Evolutionary conservation across 2,797 vertebrate genomes (phyloP), one percentile per base, ranked within the genome.

Genomic region (Oreonectes daqikongensis): DNA sequence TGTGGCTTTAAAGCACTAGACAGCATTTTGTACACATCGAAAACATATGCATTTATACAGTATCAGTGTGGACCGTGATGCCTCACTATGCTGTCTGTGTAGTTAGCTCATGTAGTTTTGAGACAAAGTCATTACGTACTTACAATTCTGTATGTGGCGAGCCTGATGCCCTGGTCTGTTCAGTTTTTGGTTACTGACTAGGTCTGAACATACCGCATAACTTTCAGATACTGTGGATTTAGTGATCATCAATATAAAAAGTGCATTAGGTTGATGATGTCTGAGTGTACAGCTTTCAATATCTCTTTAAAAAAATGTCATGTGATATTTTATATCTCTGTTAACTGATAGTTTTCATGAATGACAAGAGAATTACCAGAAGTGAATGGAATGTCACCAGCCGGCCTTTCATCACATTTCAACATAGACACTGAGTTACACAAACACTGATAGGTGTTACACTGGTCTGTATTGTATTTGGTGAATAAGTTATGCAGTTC

Each of bases 1-100:
- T 64, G 35, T 32, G 67, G 53, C 35, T 70, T 12, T 52, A 70
- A 22, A 28, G 17, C 30, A 30, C 32, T 52, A 53, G 17, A 52
- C 32, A 60, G 10, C 32, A 35, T 61, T n/a, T 20, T n/a, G 8
- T 14, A 26, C 3, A 15, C 52, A n/a, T 24, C 26, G 11, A 50
- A 32, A 32, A 28, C 14, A 2, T 12, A 17, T 17, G 42, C 17
- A 2, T 9, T 61, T 22, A 18, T 60, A 61, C 9, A 24, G n/a
- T 4, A n/a, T 20, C 12, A 20, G 17, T 17, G 7, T 12, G 26
- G 1, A 10, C 22, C 57, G 35, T 20, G 5, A 44, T 44, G 24
- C 2, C 9, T 22, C 2, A 18, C 18, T 18, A 26, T 35, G 42
- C 20, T 38, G 10, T 53, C 11, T 64, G 9, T 3, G 32, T 73